Percentiles rank a stretch among this genome's conserved stretches.
These are phyloP conservation scores for Tetramorium simillimum DNA, from an alignment of 1,140 invertebrate species.

Conservation along the genomic window DNA sequence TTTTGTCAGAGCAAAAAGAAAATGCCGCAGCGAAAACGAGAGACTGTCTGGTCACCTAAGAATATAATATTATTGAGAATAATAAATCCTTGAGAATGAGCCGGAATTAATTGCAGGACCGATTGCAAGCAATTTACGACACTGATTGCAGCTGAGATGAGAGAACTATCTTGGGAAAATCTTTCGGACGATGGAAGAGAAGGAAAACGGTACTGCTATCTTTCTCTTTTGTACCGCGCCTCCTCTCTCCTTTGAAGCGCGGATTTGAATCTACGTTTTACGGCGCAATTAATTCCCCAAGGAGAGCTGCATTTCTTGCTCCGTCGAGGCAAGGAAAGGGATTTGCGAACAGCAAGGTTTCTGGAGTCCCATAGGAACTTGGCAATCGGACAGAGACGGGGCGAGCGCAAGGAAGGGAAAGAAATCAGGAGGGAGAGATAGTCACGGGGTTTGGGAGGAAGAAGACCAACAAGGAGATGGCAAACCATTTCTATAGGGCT, in stretches of 20 bases:
- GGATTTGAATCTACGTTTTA: constrained; percentile 79
- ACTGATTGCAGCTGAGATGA: constrained; percentile 79
- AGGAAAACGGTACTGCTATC: constrained; percentile 63
- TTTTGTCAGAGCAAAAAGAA: constrained; percentile 2
- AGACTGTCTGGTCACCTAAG: constrained; percentile 60
- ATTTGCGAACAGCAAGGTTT: constrained; percentile 73
- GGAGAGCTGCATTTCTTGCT: constrained; percentile 79
- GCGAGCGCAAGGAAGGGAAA: constrained; percentile 35
- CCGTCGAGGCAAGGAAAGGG: constrained; percentile 72
- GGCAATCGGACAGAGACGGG: constrained; percentile 39
- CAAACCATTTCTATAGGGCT: constrained; percentile 64
- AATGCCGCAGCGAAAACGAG: constrained; percentile 15
- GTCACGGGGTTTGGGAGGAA: constrained; percentile 10
- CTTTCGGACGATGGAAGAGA: constrained; percentile 75
- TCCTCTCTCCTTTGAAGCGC: constrained; percentile 71
- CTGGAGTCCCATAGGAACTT: constrained; percentile 63
- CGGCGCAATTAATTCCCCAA: constrained; percentile 79
- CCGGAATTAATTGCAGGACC: constrained; percentile 78
- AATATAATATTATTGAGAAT: constrained; percentile 78
- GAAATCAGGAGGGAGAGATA: background rate
- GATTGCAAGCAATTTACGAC: constrained; percentile 80
- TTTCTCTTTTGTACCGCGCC: constrained; percentile 11
- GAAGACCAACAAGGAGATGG: constrained; percentile 39
- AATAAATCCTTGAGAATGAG: constrained; percentile 78
- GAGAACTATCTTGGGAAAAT: constrained; percentile 79